Evolutionary conservation across 1,140 invertebrate species (phyloP), one percentile per base, ranked within the genome.

Genomic region (Atopsyche davidsoni): DNA sequence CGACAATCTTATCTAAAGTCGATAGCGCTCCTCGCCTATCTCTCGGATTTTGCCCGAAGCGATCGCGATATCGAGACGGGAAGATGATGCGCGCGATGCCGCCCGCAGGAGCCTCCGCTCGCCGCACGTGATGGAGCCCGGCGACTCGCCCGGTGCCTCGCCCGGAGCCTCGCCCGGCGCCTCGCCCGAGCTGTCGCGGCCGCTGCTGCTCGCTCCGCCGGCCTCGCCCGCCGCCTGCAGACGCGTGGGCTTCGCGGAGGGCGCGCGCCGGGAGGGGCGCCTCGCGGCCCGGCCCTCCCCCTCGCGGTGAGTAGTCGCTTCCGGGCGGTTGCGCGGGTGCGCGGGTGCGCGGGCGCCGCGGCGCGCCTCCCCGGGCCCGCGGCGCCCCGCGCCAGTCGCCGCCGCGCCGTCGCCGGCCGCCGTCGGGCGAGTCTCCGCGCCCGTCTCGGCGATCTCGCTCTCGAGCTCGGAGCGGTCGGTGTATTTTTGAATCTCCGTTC

Each of bases 261-360:
- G 46, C 56, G 16, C 70, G 67, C 67, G 69, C 62, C 45, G 70
- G 64, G 68, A 68, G 65, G 62, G 70, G 65, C 64, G 69, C 62
- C 56, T 52, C 34, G 49, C 52, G 4, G 46, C 35, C 31, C 16
- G n/a, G 34, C 6, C 6, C 6, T 4, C 6, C 34, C 4, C 9
- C 34, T 21, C n/a, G 19, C 36, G 31, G 31, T 32, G 36, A n/a
- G 31, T 32, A 35, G 44, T 16, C 16, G 44, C 43, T 32, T 24
- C 13, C 17, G 9, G 18, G 32, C 49, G 59, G 57, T 59, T 46
- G 66, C 63, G n/a, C n/a, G n/a, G n/a, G 51, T 42, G 14, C 42
- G 36, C 43, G 36, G 54, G 38, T 3, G 53, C 68, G 46, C 58
- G 66, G 31, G 59, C 60, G 22, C 57, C 63, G 23, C 57, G 59